These are phyloP conservation scores for Rana temporaria DNA, from an alignment of 2,113 vertebrate genomes.

Conservation along the genomic window DNA sequence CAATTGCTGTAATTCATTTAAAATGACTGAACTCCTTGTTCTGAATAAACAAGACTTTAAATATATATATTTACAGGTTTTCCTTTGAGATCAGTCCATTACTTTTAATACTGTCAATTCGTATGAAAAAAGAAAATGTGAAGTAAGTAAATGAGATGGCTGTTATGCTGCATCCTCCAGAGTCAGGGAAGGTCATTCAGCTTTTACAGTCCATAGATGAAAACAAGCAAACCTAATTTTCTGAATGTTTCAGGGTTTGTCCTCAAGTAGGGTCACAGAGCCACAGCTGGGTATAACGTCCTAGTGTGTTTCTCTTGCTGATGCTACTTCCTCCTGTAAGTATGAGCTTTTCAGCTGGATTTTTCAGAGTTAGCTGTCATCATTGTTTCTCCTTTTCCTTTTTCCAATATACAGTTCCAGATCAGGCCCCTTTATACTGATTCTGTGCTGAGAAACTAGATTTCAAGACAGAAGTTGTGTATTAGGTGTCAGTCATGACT, in stretches of 20 bases:
- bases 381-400: neutral
- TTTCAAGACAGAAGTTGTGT: no score
- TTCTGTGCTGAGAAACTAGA: no score
- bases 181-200: neutral
- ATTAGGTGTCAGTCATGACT: no score
- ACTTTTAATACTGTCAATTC: neutral
- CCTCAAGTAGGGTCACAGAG: conserved; percentile 17
- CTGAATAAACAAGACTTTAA: neutral
- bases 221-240: conserved; percentile 1
- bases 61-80: neutral
- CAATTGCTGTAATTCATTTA: neutral
- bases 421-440: neutral
- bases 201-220: neutral
- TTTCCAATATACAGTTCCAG: neutral
- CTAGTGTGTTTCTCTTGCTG: neutral
- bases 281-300: neutral
- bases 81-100: neutral
- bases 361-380: neutral
- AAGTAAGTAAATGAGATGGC: neutral
- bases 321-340: neutral
- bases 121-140: neutral
- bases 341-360: neutral
- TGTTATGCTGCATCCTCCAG: neutral
- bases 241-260: neutral
- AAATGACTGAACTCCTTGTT: neutral